Conservation (phyloP, 1,140 invertebrate genomes). For the Drosophila neocordata region DNA sequence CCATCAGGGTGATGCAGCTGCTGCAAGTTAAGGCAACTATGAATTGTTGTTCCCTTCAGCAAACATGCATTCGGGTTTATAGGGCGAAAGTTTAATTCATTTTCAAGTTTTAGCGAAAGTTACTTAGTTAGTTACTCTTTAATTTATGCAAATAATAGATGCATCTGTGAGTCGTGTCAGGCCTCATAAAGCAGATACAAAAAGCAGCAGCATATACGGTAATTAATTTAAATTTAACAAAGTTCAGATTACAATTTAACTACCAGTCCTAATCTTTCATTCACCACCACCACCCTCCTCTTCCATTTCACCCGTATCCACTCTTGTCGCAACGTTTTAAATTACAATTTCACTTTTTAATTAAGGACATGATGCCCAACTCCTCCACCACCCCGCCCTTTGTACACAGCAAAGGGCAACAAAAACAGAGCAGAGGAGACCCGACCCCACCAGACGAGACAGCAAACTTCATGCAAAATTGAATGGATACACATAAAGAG, state of each 20-base stretch:
- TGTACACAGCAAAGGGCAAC: not conserved
- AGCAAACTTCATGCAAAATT: slow-evolving; percentile 50
- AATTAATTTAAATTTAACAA: slow-evolving; percentile 36
- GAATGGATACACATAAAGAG: slow-evolving; percentile 44
- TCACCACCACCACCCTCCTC: too few relatives aligned
- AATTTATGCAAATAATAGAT: slow-evolving; percentile 56
- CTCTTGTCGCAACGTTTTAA: slow-evolving; percentile 30
- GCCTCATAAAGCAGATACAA: slow-evolving; percentile 19
- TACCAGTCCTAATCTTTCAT: not conserved
- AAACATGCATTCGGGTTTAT: slow-evolving; percentile 52
- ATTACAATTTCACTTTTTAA: slow-evolving; percentile 60
- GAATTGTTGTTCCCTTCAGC: slow-evolving; percentile 31
- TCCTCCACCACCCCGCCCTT: slow-evolving; percentile 10
- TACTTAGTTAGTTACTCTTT: slow-evolving; percentile 29
- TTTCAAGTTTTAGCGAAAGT: slow-evolving; percentile 43
- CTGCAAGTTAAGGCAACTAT: slow-evolving; percentile 23
- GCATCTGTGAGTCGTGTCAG: slow-evolving; percentile 24
- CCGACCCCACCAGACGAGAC: not conserved
- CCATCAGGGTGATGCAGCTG: slow-evolving; percentile 26
- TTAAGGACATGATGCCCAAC: slow-evolving; percentile 21
- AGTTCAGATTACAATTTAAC: slow-evolving; percentile 29
- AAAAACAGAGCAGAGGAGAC: not conserved
- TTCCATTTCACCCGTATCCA: too few relatives aligned
- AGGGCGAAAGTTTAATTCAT: slow-evolving; percentile 59
- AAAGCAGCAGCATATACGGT: slow-evolving; percentile 13